phyloP scores from a whole-genome alignment of 2,888 invertebrate genomes.

The Hirtodrosophila cameraria region DNA sequence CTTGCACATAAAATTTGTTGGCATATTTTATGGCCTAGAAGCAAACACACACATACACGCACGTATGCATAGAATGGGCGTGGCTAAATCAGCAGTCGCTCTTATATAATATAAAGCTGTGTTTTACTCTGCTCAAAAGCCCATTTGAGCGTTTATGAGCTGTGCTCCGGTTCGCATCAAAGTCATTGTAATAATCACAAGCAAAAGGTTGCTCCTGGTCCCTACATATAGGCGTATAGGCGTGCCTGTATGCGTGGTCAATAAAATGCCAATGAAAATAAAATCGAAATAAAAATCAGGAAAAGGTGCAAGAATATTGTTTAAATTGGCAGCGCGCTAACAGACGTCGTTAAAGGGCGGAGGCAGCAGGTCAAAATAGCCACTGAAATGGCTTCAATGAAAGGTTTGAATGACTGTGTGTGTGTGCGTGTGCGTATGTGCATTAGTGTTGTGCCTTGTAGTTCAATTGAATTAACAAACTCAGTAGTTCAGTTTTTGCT shows the following conservation, averaged over 20 bases:
- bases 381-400: slow-evolving; percentile 52
- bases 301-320: slow-evolving; percentile 75
- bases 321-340: neutral
- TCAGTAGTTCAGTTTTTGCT: no score
- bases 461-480: no score
- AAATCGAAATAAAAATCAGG: slow-evolving; percentile 77
- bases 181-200: slow-evolving; percentile 72
- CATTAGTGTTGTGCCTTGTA: no score
- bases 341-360: slow-evolving; percentile 25
- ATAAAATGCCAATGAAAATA: slow-evolving; percentile 75
- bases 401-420: slow-evolving; percentile 48
- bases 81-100: slow-evolving; percentile 6
- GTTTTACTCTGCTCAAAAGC: slow-evolving; percentile 55
- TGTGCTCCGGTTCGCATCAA: slow-evolving; percentile 44
- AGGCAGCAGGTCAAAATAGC: slow-evolving; percentile 34
- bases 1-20: slow-evolving; percentile 54
- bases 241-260: slow-evolving; percentile 49
- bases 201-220: slow-evolving; percentile 58
- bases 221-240: neutral
- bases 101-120: slow-evolving; percentile 37
- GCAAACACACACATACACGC: slow-evolving; percentile 2
- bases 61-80: slow-evolving; percentile 27
- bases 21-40: slow-evolving; percentile 58
- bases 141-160: slow-evolving; percentile 74
- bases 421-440: slow-evolving; percentile 29